Evolutionary conservation across 1,140 invertebrate genomes (phyloP), one percentile per base, ranked within the genome.

Genomic region (Rhynchophorus ferrugineus): DNA sequence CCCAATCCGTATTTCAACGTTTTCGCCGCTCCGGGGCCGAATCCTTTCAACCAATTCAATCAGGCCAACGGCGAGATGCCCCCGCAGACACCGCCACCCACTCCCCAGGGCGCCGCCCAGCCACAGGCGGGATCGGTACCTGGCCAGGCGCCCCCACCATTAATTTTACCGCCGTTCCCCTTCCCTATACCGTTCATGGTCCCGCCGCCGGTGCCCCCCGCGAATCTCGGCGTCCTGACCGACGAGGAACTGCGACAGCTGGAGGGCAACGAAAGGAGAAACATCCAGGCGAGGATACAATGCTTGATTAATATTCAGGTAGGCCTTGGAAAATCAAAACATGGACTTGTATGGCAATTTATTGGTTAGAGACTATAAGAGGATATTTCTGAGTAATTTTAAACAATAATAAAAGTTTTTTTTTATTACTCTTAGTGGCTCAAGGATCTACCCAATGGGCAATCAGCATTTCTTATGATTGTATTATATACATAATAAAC

Each of bases 201-300:
- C n/a, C 83, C 83, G 17, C 80, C 85, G 19, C 90, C 90, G 5
- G 80, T 83, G 14, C 82, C 85, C 36, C 89, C 90, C 11, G 73
- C 80, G 9, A 82, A 88, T 69, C 77, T 94, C 17, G 75, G 78
- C 45, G 78, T 76, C 34, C 73, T 98, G 13, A 82, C 79, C 39
- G 79, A 84, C 24, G 91, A 93, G 49, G 93, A 98, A 66, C 72
- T 99, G 20, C 73, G 77, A 53, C 74, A 77, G 17, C 84, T 98
- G 84, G 96, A 98, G 71, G 91, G 92, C 19, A 81, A 80, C 49
- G 82, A 92, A 59, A 75, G 94, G 58, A 77, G 83, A 61, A 84
- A 91, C 59, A 78, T 98, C 19, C 92, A 97, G 68, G 91, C 92
- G 3, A 77, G 96, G 49, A 83, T 99, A 44, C 68, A 85, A 68